These are phyloP conservation scores for Calcarius lapponicus DNA, from an alignment of 2,797 vertebrate genomes.

Conservation along the genomic window DNA sequence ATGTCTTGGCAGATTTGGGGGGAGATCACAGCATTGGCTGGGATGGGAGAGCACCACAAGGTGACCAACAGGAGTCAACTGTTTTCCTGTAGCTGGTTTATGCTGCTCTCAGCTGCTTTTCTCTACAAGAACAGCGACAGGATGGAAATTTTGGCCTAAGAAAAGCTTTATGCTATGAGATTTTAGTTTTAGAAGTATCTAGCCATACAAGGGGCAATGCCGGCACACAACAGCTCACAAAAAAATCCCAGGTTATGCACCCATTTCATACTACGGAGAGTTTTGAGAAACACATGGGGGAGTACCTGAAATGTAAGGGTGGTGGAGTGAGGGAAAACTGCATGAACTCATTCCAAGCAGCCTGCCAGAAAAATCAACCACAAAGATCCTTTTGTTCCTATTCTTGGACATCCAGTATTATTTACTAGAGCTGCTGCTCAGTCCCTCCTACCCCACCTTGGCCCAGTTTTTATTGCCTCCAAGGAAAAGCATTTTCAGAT, in stretches of 20 bases:
- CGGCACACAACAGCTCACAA: not conserved
- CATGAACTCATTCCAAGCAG: not conserved
- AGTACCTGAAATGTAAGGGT: not conserved
- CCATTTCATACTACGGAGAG: not conserved
- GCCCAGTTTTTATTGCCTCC: not conserved
- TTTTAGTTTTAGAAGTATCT: not conserved
- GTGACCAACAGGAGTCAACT: not conserved
- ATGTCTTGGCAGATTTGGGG: not conserved
- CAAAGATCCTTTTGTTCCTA: not conserved
- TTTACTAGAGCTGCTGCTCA: not conserved
- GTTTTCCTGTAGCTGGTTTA: not conserved
- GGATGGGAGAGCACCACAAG: not conserved
- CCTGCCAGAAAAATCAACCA: not conserved
- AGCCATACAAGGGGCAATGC: not conserved
- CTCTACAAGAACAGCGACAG: not conserved
- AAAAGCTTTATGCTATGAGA: not conserved
- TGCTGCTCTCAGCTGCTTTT: not conserved
- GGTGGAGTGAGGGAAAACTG: not conserved
- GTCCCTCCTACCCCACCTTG: not conserved
- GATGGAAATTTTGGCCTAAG: not conserved
- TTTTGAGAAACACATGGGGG: not conserved
- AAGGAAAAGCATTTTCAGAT: not conserved
- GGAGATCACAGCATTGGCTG: not conserved
- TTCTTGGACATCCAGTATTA: not conserved
- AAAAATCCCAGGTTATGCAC: not conserved